Base-by-base conservation (phyloP, 1,140 invertebrate species). In the Drosophila orena region DNA sequence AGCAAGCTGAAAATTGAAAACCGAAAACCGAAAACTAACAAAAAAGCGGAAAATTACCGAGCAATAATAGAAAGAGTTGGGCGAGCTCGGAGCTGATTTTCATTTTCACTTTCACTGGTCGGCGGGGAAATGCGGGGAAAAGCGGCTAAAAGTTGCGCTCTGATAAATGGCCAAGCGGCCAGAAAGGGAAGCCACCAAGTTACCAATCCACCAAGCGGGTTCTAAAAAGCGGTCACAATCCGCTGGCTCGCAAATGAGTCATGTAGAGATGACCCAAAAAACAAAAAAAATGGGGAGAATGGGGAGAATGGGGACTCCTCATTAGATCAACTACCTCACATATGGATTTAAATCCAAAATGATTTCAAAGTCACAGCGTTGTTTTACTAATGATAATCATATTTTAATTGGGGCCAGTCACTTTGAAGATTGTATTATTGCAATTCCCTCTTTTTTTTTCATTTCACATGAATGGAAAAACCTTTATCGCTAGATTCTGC, bases 51-150 rank as follows among this genome's bases (percentile, higher is more conserved):
- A 86, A 88, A 86, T 81, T 76, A 81, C 73, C 44, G 64, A 86
- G 62, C 34, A 74, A 61, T 57, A 79, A 72, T 58, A 61, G 61
- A 50, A 65, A 57, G 40, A 73, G 46, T 34, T 46, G 24, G 20
- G 55, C 46, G 49, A 69, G 61, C 55, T 17, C 8, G 17, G 17
- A 11, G 42, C 17, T 17, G 38, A 12, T 70, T 58, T 70, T 44
- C 46, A 50, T 81, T 85, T 86, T 86, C 79, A 88, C 83, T 88
- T 88, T 88, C 83, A 89, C 80, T 84, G 66, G 15, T 17, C 12
- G 17, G 12, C 14, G 40, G 59, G 14, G 12, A 34, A 49, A 70
- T 49, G 64, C 37, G 53, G 11, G 37, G 20, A 30, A 47, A 69
- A 56, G 64, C 37, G 52, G 7, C 20, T n/a, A 46, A 14, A 15